These are phyloP conservation scores for Pantherophis alleghaniensis DNA, from an alignment of 2,797 vertebrate species.

Conservation along the genomic window DNA sequence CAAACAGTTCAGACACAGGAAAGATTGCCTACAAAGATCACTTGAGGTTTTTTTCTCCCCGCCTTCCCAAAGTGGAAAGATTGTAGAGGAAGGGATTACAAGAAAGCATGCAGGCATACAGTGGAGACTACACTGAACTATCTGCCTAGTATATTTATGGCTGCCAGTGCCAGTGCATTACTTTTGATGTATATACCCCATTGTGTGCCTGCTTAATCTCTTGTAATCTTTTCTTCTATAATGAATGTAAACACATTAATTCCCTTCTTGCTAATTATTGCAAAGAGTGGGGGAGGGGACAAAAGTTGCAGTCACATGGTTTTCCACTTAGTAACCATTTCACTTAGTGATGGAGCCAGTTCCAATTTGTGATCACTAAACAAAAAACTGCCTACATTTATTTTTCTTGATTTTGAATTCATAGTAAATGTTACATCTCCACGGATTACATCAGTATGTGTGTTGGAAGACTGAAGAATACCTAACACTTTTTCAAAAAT, in stretches of 20 bases:
- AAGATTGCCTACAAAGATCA: neutral
- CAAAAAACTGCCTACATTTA: neutral
- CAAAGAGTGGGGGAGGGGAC: neutral
- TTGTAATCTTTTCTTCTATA: neutral
- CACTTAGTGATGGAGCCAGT: neutral
- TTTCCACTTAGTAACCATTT: neutral
- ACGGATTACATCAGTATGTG: neutral
- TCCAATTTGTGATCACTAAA: neutral
- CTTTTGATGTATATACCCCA: neutral
- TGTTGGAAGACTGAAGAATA: neutral
- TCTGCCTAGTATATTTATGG: neutral
- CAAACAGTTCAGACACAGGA: neutral
- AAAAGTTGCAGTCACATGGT: neutral
- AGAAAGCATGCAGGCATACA: neutral
- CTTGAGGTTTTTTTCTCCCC: neutral
- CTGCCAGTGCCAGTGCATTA: neutral
- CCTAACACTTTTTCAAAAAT: neutral
- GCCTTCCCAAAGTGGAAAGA: neutral
- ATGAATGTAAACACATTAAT: neutral
- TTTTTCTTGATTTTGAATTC: neutral
- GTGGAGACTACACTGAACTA: neutral
- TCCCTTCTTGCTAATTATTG: neutral
- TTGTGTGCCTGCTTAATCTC: neutral
- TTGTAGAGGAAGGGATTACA: neutral
- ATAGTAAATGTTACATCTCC: neutral